Conservation (phyloP, 2,113 vertebrate genomes). For the Gorsachius goisagi region DNA sequence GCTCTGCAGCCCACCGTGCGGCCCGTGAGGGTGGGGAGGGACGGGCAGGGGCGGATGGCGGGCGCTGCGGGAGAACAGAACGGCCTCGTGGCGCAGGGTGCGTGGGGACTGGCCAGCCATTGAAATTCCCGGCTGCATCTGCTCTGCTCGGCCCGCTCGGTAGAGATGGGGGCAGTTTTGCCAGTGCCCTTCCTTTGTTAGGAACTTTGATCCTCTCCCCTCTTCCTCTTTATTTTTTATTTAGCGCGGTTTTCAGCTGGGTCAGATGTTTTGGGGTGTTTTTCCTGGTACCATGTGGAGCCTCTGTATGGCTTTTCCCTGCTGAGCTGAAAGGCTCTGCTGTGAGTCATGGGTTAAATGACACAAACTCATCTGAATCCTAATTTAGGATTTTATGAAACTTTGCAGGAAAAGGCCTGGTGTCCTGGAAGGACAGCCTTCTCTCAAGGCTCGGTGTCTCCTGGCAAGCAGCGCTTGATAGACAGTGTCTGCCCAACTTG, state of each 20-base stretch:
- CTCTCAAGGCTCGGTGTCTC: neutral
- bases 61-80: neutral
- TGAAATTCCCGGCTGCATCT: constrained; percentile 44
- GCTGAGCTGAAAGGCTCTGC: neutral
- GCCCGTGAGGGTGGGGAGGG: neutral
- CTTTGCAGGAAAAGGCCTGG: neutral
- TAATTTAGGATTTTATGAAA: constrained; percentile 31
- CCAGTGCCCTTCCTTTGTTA: constrained; percentile 24
- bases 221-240: neutral
- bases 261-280: neutral
- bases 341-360: constrained; percentile 21
- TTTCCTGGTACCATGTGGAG: neutral
- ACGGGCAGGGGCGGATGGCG: neutral
- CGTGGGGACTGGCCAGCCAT: neutral
- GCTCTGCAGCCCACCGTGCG: neutral
- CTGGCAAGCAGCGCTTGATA: neutral
- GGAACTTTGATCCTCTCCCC: neutral
- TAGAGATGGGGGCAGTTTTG: neutral
- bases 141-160: rapidly evolving
- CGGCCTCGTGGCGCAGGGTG: neutral
- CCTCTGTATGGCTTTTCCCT: neutral
- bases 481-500: constrained; percentile 50
- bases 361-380: constrained; percentile 3
- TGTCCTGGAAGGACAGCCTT: neutral
- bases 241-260: neutral